Base-by-base conservation (phyloP, 2,113 vertebrate species). In the Cricetomys ansorgei region DNA sequence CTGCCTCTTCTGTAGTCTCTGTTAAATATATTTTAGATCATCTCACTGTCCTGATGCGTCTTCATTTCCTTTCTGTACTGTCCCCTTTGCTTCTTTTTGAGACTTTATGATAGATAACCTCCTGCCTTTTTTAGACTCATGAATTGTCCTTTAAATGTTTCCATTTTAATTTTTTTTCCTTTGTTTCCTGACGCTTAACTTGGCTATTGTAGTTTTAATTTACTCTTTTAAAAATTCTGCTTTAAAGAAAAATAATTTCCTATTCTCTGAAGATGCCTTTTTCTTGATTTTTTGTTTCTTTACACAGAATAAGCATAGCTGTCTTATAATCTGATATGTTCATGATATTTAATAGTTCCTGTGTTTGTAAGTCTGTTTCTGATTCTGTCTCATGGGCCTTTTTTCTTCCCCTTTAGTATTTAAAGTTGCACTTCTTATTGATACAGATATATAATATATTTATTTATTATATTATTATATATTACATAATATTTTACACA, bases 251-350 rank as follows among this genome's bases (percentile, higher is more conserved):
- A 76, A 80, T 70, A 43, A 65, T 88, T 94, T 75, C 17, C 67
- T 79, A 0, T 76, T 88, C 25, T 96, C 53, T 73, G 48, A 23
- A 75, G 27, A 34, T 81, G 34, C 1, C 0, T 91, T 88, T 93
- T 65, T 31, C 37, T 50, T 62, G 19, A n/a, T 79, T 43, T 95
- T 89, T 50, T 59, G 45, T 86, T 96, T 96, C 7, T 96, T 88
- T 65, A 55, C 16, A 15, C 21, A 92, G 73, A 65, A 9, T 86
- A 92, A 94, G 8, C 31, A 50, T 43, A 72, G 7, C 31, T 70
- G 16, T 43, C 57, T 72, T 43, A 37, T 84, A 69, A 87, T 90
- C 62, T 64, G 16, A 34, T 57, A 43, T 48, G 43, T 48, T 50
- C 43, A 29, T 90, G 17, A 1, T 69, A 55, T 83, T 70, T 87